These are phyloP conservation scores for Gastracanthus pulcherrimus DNA, from an alignment of 2,888 invertebrate genomes.

Conservation along the genomic window DNA sequence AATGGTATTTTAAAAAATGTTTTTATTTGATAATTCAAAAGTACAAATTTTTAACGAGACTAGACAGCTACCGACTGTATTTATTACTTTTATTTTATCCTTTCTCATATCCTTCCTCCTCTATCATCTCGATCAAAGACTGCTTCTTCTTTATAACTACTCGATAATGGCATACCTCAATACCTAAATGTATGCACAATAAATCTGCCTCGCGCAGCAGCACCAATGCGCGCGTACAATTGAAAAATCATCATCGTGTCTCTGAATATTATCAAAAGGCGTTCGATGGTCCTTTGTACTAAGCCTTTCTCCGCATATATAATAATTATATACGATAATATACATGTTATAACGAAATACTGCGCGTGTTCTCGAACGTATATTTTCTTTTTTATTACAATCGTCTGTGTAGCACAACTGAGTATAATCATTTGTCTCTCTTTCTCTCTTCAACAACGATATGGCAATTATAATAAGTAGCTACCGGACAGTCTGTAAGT, in stretches of 20 bases:
- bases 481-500: slow-evolving; percentile 48
- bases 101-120: slow-evolving; percentile 40
- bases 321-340: slow-evolving; percentile 32
- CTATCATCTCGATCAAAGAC: slow-evolving; percentile 42
- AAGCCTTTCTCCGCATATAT: slow-evolving; percentile 32
- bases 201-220: slow-evolving; percentile 29
- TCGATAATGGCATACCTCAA: slow-evolving; percentile 23
- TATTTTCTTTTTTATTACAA: slow-evolving; percentile 41
- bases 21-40: slow-evolving; percentile 72
- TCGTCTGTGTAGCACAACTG: slow-evolving; percentile 23
- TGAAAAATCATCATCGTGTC: slow-evolving; percentile 17
- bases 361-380: slow-evolving; percentile 19
- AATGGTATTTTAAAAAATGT: slow-evolving; percentile 51
- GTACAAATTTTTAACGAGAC: slow-evolving; percentile 74
- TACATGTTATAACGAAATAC: slow-evolving; percentile 44
- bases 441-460: slow-evolving; percentile 43
- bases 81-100: slow-evolving; percentile 50
- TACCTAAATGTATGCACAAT: slow-evolving; percentile 21
- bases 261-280: slow-evolving; percentile 44
- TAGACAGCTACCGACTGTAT: slow-evolving; percentile 72
- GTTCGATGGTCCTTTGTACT: slow-evolving; percentile 56
- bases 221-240: slow-evolving; percentile 9
- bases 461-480: slow-evolving; percentile 56
- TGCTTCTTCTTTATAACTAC: slow-evolving; percentile 8
- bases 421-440: slow-evolving; percentile 48